Conservation (phyloP, 2,888 invertebrate genomes). For the Salticus scenicus region DNA sequence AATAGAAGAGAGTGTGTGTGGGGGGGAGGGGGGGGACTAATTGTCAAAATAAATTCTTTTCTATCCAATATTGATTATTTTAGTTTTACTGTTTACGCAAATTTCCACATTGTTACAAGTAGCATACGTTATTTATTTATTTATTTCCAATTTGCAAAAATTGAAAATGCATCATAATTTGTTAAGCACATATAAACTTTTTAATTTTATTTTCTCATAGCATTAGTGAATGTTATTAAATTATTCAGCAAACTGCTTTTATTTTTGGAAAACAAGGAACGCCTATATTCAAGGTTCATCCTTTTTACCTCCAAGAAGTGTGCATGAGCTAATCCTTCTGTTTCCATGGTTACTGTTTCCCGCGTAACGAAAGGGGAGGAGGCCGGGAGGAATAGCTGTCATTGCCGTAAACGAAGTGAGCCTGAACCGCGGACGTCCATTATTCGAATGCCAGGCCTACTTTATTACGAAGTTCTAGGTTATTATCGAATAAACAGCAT, state of each 20-base stretch:
- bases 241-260: background rate
- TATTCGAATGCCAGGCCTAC: slow-evolving; percentile 8
- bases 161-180: too few species aligned
- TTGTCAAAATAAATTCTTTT: too few species aligned
- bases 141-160: too few species aligned
- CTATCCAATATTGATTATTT: too few species aligned
- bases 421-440: slow-evolving; percentile 1
- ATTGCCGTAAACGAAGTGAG: slow-evolving; percentile 1
- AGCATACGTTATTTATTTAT: too few species aligned
- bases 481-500: background rate
- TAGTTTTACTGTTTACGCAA: too few species aligned
- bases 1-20: too few species aligned
- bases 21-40: too few species aligned
- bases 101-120: too few species aligned
- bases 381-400: slow-evolving; percentile 21
- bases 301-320: slow-evolving; percentile 2
- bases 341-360: slow-evolving; percentile 20
- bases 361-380: slow-evolving; percentile 5
- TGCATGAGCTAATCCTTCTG: background rate
- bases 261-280: background rate
- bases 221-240: too few species aligned
- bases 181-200: too few species aligned
- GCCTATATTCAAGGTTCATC: background rate
- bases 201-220: too few species aligned
- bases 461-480: background rate